Conservation (phyloP, 2,797 vertebrate species). For the Furcifer pardalis region DNA sequence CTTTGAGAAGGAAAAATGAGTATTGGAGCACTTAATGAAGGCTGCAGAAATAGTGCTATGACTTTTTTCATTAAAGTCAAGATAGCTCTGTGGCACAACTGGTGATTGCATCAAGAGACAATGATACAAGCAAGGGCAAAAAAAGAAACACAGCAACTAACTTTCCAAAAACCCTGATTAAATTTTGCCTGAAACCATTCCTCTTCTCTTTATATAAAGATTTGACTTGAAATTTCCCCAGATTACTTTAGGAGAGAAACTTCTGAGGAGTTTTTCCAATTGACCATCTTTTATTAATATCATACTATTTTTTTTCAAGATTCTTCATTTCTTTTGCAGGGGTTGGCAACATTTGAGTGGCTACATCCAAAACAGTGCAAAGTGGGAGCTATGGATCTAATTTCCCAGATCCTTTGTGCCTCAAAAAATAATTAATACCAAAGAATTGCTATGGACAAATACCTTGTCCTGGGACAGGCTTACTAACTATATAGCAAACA, state of each 20-base stretch:
- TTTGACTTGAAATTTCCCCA: conserved; percentile 28
- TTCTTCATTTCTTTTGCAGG: neutral
- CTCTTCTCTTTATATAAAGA: conserved; percentile 37
- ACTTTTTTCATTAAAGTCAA: conserved; percentile 40
- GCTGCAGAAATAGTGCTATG: conserved; percentile 21
- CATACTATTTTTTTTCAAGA: conserved; percentile 5
- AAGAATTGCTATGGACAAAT: neutral
- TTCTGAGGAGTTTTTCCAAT: conserved; percentile 24
- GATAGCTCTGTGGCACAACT: neutral
- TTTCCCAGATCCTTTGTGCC: neutral
- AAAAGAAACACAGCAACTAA: conserved; percentile 15
- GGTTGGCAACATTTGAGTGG: neutral
- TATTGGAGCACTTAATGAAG: conserved; percentile 10
- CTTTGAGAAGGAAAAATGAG: conserved; percentile 5
- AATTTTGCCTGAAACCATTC: conserved; percentile 35
- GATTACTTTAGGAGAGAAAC: neutral
- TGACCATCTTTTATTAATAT: conserved; percentile 10
- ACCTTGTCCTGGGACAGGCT: neutral
- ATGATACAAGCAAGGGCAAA: conserved; percentile 39
- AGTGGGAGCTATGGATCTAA: neutral
- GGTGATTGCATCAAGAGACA: conserved; percentile 23
- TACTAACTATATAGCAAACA: too few species aligned
- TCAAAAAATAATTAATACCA: neutral
- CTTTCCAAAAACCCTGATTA: conserved; percentile 24
- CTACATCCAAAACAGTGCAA: conserved; percentile 1